These are phyloP conservation scores for Phymastichus coffea DNA, from an alignment of 1,140 invertebrate species.

Conservation along the genomic window DNA sequence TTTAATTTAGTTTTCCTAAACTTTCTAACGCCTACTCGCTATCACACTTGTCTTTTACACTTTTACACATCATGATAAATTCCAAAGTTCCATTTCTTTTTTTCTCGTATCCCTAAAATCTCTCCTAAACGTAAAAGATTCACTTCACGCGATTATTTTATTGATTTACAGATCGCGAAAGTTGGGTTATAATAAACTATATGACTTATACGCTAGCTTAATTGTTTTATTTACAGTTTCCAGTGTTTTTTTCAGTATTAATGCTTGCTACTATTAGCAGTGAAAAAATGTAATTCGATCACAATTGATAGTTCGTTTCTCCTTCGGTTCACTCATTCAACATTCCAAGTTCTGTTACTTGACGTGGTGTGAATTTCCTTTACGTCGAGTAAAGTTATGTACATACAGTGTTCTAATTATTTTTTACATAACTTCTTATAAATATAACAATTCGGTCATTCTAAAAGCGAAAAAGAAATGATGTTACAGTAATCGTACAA, in stretches of 20 bases:
- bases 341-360: conserved; percentile 15
- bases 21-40: conserved; percentile 16
- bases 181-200: conserved; percentile 6
- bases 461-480: conserved; percentile 13
- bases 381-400: conserved; percentile 20
- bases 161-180: not conserved
- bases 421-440: conserved; percentile 19
- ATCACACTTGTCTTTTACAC: conserved; percentile 11
- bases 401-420: conserved; percentile 17
- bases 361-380: conserved; percentile 5
- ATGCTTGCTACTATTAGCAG: conserved; percentile 2
- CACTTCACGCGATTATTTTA: not conserved
- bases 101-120: too few species aligned
- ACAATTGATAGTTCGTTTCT: conserved; percentile 17
- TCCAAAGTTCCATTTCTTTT: not conserved
- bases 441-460: conserved; percentile 25
- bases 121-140: conserved; percentile 6
- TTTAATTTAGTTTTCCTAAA: conserved; percentile 3
- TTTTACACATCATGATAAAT: not conserved
- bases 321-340: conserved; percentile 8
- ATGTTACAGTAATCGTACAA: conserved; percentile 18
- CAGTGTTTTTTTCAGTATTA: conserved; percentile 17
- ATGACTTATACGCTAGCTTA: conserved; percentile 10
- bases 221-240: conserved; percentile 22
- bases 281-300: conserved; percentile 27